These are phyloP conservation scores for Rhodophaea formosa DNA, from an alignment of 2,888 invertebrate genomes.

Conservation along the genomic window DNA sequence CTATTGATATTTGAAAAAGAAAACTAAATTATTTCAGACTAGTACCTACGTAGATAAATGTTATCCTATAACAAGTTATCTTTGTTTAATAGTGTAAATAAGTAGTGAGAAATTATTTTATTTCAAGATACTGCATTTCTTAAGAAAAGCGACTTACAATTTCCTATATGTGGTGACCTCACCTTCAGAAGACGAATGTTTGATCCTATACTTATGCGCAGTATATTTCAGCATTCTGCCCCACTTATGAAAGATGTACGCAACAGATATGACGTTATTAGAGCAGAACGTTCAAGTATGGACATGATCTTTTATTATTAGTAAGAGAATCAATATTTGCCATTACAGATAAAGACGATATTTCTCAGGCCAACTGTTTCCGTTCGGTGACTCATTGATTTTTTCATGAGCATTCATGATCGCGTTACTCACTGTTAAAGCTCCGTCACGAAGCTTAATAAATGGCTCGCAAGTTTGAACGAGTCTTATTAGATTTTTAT, in stretches of 20 bases:
- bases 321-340: conserved; percentile 5
- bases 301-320: conserved; percentile 7
- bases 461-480: background rate
- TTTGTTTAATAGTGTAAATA: too few species aligned
- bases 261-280: conserved; percentile 2
- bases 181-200: background rate
- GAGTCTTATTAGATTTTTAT: background rate
- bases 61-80: too few species aligned
- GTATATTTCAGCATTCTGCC: background rate
- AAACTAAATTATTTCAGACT: too few species aligned
- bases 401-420: conserved; percentile 3
- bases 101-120: too few species aligned
- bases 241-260: conserved; percentile 4
- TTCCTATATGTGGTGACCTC: too few species aligned
- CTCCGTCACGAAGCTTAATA: background rate
- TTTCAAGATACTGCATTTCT: too few species aligned
- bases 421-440: conserved; percentile 2
- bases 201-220: background rate
- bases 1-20: too few species aligned
- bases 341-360: background rate
- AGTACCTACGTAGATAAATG: too few species aligned
- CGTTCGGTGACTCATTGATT: background rate
- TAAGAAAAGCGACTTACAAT: too few species aligned
- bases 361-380: background rate
- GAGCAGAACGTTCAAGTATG: background rate